A percentile compares a stretch with the other conserved stretches of the same genome.
Conservation (phyloP, 1,140 invertebrate genomes). For the Zaprionus gabonicus region DNA sequence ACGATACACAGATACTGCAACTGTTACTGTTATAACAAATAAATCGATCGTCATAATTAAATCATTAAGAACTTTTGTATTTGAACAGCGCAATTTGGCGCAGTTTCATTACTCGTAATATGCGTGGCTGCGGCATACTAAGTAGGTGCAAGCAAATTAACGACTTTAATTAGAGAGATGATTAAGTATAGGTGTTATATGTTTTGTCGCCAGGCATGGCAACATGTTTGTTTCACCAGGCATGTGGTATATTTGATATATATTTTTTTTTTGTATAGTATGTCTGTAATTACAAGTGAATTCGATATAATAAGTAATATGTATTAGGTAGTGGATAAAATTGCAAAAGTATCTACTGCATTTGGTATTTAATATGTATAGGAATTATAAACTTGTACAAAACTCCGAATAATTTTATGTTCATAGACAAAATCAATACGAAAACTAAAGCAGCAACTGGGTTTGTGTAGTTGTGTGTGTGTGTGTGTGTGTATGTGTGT, state of each 20-base stretch:
- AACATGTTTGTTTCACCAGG: conserved; percentile 17
- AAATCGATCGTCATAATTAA: conserved; percentile 50
- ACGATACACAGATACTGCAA: conserved; percentile 48
- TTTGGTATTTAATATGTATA: conserved; percentile 60
- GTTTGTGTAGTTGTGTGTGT: conserved; percentile 40
- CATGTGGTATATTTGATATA: conserved; percentile 14
- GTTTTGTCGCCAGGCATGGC: conserved; percentile 38
- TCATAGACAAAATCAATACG: conserved; percentile 49
- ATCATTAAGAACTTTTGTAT: conserved; percentile 44
- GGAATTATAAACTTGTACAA: conserved; percentile 51
- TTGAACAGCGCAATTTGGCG: conserved; percentile 44
- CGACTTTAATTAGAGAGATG: conserved; percentile 63
- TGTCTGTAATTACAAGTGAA: conserved; percentile 76
- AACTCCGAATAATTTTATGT: conserved; percentile 33
- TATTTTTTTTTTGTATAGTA: conserved; percentile 8
- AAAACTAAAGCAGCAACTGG: conserved; percentile 68
- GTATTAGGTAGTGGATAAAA: conserved; percentile 66
- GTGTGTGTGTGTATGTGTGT: neutral
- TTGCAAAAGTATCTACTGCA: conserved; percentile 78
- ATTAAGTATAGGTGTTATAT: conserved; percentile 59
- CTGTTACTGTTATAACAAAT: conserved; percentile 53
- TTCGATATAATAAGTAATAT: conserved; percentile 69
- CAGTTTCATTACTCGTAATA: conserved; percentile 60
- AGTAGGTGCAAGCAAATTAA: conserved; percentile 84
- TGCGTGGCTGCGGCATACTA: conserved; percentile 85